Evolutionary conservation across 2,888 invertebrate genomes (phyloP), one percentile per base, ranked within the genome.

Genomic region (Brassicogethes aeneus): DNA sequence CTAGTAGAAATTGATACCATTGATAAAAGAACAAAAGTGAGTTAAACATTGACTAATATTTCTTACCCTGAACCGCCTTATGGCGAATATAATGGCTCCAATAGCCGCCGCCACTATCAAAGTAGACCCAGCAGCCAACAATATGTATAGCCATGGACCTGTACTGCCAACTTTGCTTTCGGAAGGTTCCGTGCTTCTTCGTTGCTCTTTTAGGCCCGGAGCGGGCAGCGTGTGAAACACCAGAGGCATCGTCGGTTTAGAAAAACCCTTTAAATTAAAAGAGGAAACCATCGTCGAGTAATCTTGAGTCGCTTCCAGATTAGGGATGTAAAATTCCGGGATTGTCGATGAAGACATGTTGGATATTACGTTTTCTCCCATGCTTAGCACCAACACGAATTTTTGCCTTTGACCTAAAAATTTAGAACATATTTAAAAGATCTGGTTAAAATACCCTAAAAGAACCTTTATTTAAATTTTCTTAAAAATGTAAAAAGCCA

Each of bases 241-340:
- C 10, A 74, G 50, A 3, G 69, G 65, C 12, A 63, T 59, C 1
- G 69, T 58, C 38, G 61, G 61, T 44, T 64, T 62, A 45, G 74
- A 74, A 51, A 67, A 62, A 37, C 65, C 67, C 61, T 85, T 86
- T 48, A 71, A 73, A 64, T 87, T 87, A 62, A 76, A 76, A 2
- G 86, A 80, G 53, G 77, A 79, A 12, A 85, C 72, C 7, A 58
- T 56, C 14, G 60, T 55, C 47, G 60, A 57, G 53, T 73, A 72
- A 41, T 70, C 70, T 34, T 68, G 68, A 34, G 71, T 71, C 2
- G 74, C 67, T 46, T 74, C 71, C 46, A 76, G 57, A 40, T 70
- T 71, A 35, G 67, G 61, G 39, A 74, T 64, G 42, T 65, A 61
- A 57, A 76, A 75, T 42, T 71, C 69, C 12, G 74, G 71, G 23